Percentiles rank a stretch among this genome's conserved stretches.
Evolutionary conservation across 2,888 invertebrate species (phyloP).

Genomic region (Anthrax anthrax): DNA sequence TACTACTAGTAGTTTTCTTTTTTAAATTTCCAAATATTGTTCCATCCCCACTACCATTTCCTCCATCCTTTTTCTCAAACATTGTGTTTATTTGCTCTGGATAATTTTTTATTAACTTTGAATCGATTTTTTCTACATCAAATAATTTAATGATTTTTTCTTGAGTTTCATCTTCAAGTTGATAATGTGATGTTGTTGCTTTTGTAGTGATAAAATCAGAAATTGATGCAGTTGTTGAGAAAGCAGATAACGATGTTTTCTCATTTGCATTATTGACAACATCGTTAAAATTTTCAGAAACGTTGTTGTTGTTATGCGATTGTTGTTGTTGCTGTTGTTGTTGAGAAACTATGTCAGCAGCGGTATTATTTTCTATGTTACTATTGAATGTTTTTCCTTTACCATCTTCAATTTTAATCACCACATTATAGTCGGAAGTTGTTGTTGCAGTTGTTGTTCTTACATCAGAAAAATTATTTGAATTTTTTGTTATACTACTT

Average conservation of each 20-base stretch:
- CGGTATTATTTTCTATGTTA: too few species aligned
- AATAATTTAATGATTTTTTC: constrained; percentile 18
- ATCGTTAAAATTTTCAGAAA: too few species aligned
- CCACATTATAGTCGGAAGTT: background rate
- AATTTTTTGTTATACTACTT: too few species aligned
- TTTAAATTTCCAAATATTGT: constrained; percentile 4
- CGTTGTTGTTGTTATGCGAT: background rate
- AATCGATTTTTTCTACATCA: constrained; percentile 20
- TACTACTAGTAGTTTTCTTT: constrained; percentile 6
- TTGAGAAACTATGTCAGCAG: background rate
- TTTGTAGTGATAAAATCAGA: background rate
- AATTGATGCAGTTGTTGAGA: background rate
- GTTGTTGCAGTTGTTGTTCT: background rate
- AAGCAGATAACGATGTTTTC: background rate
- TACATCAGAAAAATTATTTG: background rate
- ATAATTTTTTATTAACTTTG: constrained; percentile 10
- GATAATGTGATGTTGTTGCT: background rate
- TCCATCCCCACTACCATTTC: background rate
- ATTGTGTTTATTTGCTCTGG: constrained; percentile 4
- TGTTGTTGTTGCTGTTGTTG: too few species aligned
- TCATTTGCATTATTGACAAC: background rate
- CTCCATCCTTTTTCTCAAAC: too few species aligned
- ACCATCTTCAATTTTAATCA: background rate
- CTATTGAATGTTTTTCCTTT: background rate
- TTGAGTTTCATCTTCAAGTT: background rate